phyloP scores from a whole-genome alignment of 2,797 vertebrate species.

The Pipistrellus pygmaeus region DNA sequence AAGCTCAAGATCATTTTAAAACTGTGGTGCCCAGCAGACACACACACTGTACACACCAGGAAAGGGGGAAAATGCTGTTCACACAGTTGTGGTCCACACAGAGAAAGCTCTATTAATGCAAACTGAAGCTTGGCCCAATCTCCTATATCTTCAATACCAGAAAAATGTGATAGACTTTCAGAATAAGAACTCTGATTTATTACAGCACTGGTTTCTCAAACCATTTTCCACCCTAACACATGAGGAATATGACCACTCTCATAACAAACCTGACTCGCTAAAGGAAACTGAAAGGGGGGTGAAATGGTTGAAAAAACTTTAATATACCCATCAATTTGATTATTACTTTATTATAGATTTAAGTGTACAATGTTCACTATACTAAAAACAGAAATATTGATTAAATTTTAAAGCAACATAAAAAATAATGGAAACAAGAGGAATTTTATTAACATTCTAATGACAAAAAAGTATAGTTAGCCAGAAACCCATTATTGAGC shows the following conservation, averaged over 20 bases:
- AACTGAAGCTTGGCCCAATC: neutral
- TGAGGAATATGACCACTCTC: neutral
- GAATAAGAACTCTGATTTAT: slow-evolving; percentile 9
- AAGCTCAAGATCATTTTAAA: slow-evolving; percentile 49
- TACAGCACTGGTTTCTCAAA: slow-evolving; percentile 4
- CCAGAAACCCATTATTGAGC: neutral
- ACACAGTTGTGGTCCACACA: slow-evolving; percentile 43
- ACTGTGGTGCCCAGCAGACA: neutral
- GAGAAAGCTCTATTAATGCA: slow-evolving; percentile 38
- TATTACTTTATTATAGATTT: slow-evolving; percentile 25
- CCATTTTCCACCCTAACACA: slow-evolving; percentile 19
- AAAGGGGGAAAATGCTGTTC: slow-evolving; percentile 30
- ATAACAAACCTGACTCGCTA: neutral
- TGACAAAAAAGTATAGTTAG: slow-evolving; percentile 12
- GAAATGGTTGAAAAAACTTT: slow-evolving; percentile 11
- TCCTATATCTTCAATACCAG: neutral
- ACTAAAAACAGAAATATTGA: slow-evolving; percentile 39
- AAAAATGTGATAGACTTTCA: slow-evolving; percentile 24
- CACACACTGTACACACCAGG: neutral
- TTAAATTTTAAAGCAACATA: slow-evolving; percentile 50
- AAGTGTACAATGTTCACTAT: slow-evolving; percentile 7
- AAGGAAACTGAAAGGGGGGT: neutral
- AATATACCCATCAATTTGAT: neutral
- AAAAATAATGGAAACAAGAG: slow-evolving; percentile 13
- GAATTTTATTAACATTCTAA: slow-evolving; percentile 54